Percentiles rank a stretch among this genome's conserved stretches.
These are phyloP conservation scores for Temnothorax unifasciatus DNA, from an alignment of 2,888 invertebrate species.

Conservation along the genomic window DNA sequence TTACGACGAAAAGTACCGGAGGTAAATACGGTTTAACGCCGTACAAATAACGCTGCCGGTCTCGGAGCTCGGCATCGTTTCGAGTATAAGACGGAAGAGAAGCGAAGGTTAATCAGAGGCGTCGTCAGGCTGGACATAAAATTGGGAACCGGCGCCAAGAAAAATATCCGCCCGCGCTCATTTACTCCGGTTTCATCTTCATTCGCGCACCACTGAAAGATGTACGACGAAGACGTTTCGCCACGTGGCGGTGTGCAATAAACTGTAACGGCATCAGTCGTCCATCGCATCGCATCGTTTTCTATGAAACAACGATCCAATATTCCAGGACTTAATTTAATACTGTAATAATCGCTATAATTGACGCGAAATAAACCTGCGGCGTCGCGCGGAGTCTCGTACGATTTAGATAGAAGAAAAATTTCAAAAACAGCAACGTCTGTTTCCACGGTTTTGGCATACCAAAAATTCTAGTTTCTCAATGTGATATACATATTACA, in stretches of 20 bases:
- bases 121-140: conserved; percentile 37
- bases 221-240: conserved; percentile 75
- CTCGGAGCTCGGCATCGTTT: conserved; percentile 12
- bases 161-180: conserved; percentile 55
- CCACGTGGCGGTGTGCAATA: conserved; percentile 9
- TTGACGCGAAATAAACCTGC: not conserved
- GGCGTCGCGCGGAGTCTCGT: not conserved
- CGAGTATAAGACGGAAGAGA: conserved; percentile 10
- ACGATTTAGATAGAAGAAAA: conserved; percentile 2
- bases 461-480: conserved; percentile 4
- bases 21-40: conserved; percentile 36
- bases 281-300: conserved; percentile 71
- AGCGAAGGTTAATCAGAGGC: not conserved
- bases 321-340: conserved; percentile 15
- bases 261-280: conserved; percentile 74
- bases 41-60: conserved; percentile 44
- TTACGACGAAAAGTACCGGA: conserved; percentile 44
- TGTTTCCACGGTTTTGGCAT: not conserved
- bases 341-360: not conserved
- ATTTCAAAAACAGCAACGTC: not conserved
- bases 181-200: conserved; percentile 42
- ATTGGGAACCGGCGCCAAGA: conserved; percentile 57
- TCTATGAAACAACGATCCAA: not conserved
- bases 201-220: conserved; percentile 60
- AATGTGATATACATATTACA: not conserved